Conservation (phyloP, 2,113 vertebrate species). For the Etheostoma cragini region DNA sequence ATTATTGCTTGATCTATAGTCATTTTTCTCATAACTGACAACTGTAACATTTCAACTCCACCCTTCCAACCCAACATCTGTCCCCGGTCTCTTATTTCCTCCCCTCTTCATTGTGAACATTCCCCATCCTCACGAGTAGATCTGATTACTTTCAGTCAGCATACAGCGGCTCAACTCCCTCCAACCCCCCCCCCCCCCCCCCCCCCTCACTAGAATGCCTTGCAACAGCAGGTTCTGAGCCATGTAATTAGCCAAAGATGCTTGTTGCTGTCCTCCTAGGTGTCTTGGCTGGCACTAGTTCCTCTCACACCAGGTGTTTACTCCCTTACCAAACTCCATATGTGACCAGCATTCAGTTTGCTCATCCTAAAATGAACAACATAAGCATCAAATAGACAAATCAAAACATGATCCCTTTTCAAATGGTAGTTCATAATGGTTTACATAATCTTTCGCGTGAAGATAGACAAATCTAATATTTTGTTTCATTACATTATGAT, state of each 20-base stretch:
- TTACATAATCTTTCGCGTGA: not conserved
- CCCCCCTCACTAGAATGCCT: conserved; percentile 34
- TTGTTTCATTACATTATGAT: not conserved
- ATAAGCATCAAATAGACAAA: not conserved
- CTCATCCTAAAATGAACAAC: conserved; percentile 12
- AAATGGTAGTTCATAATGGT: not conserved
- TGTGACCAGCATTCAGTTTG: conserved; percentile 51
- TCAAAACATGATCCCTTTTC: conserved; percentile 10
- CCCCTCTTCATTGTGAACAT: not conserved
- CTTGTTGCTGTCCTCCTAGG: conserved; percentile 25
- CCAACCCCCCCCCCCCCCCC: too few relatives aligned
- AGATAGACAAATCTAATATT: not conserved
- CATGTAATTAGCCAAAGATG: conserved; percentile 51
- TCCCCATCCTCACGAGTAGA: conserved; percentile 3
- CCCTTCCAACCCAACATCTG: not conserved
- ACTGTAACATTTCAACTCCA: conserved; percentile 1
- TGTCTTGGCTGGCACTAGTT: not conserved
- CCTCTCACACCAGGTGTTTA: conserved; percentile 58
- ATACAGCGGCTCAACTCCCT: conserved; percentile 24
- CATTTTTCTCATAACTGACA: not conserved
- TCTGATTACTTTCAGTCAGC: conserved; percentile 34
- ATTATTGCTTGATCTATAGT: not conserved
- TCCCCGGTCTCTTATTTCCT: too few relatives aligned
- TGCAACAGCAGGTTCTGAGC: conserved; percentile 39
- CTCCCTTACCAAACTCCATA: conserved; percentile 29